A percentile compares a stretch with the other conserved stretches of the same genome.
These are phyloP conservation scores for Microplitis mediator DNA, from an alignment of 1,140 invertebrate species.

Conservation along the genomic window DNA sequence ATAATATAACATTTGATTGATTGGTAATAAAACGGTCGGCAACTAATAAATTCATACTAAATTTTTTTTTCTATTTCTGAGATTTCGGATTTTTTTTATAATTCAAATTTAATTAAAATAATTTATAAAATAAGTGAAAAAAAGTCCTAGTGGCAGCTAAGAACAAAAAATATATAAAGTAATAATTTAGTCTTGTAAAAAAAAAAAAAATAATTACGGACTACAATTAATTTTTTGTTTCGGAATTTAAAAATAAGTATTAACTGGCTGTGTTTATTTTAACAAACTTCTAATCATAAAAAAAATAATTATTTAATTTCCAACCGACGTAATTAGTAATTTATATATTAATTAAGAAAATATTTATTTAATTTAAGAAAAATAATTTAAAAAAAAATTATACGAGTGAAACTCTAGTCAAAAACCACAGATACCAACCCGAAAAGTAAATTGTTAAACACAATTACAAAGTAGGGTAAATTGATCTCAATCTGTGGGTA, in stretches of 20 bases:
- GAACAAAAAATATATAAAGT: too few relatives aligned
- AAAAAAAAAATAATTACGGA: neutral
- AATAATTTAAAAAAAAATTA: conserved; percentile 35
- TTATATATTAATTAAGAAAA: neutral
- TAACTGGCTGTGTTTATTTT: conserved; percentile 40
- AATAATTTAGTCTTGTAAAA: neutral
- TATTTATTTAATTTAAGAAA: conserved; percentile 28
- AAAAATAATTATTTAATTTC: conserved; percentile 27
- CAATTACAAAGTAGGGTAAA: conserved; percentile 47
- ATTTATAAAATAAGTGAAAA: neutral
- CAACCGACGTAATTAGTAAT: neutral
- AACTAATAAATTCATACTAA: too few relatives aligned
- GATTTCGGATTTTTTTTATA: neutral
- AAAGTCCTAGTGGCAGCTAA: too few relatives aligned
- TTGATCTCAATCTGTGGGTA: conserved; percentile 52
- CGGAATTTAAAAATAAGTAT: conserved; percentile 22
- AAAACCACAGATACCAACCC: conserved; percentile 44
- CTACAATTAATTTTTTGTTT: neutral
- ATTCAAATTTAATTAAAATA: neutral
- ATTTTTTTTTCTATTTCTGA: neutral
- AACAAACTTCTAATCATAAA: conserved; percentile 20
- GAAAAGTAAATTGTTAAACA: conserved; percentile 42
- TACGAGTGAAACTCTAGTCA: conserved; percentile 55
- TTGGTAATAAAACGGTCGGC: too few relatives aligned
- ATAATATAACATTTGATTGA: too few relatives aligned